Percentiles rank a stretch among this genome's conserved stretches.
These are phyloP conservation scores for Pseudomugil tenellus DNA, from an alignment of 2,797 vertebrate genomes.

Conservation along the genomic window DNA sequence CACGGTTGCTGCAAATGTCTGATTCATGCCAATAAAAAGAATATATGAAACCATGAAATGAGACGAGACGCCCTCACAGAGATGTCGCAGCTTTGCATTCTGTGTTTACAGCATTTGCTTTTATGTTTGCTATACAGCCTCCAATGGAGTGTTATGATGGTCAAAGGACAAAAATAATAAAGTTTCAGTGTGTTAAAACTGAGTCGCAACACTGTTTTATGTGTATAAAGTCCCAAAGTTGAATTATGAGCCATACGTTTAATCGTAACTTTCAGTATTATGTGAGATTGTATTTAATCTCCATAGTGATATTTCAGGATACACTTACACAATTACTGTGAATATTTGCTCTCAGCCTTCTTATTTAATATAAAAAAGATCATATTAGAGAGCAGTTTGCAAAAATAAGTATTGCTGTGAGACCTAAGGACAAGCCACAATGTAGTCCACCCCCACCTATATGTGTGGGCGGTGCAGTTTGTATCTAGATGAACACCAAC, in stretches of 20 bases:
- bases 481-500: neutral
- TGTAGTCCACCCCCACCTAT: neutral
- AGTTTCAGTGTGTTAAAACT: slow-evolving; percentile 59
- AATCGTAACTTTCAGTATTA: neutral
- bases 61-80: slow-evolving; percentile 22
- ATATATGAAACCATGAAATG: slow-evolving; percentile 4
- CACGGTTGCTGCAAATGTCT: neutral
- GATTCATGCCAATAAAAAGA: neutral
- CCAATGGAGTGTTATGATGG: slow-evolving; percentile 59
- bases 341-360: too few species aligned
- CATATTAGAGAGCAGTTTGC: neutral
- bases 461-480: neutral
- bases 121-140: slow-evolving; percentile 64
- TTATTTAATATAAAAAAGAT: too few species aligned
- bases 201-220: neutral
- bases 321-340: too few species aligned
- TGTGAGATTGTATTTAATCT: neutral
- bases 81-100: slow-evolving; percentile 51
- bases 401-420: too few species aligned
- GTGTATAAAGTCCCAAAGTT: neutral
- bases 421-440: neutral
- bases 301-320: too few species aligned
- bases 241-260: neutral
- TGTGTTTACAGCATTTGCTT: slow-evolving; percentile 56
- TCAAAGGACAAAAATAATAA: slow-evolving; percentile 66